Conservation (phyloP, 2,113 vertebrate genomes). For the Bujurquina vittata region DNA sequence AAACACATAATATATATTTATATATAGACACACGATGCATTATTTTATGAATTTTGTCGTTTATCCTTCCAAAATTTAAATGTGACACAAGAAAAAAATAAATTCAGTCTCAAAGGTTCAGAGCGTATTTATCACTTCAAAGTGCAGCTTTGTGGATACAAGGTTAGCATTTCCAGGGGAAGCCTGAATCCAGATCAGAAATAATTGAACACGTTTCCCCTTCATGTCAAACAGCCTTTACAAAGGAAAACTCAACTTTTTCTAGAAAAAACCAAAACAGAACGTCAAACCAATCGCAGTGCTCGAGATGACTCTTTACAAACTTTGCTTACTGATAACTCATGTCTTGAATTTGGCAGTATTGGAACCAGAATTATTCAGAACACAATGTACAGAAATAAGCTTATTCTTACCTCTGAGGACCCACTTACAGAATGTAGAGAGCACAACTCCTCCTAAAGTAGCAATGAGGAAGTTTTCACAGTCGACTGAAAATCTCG, state of each 20-base stretch:
- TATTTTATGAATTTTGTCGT: background rate
- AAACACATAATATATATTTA: background rate
- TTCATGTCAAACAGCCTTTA: background rate
- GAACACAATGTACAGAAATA: background rate
- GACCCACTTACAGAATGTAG: accelerated
- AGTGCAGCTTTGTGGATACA: background rate
- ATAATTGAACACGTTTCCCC: background rate
- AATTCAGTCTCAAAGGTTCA: no score
- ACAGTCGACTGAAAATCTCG: constrained; percentile 8
- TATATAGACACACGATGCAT: background rate
- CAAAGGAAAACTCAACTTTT: background rate
- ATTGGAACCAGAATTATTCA: background rate
- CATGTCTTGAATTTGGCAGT: background rate
- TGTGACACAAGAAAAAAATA: no score
- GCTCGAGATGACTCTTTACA: background rate
- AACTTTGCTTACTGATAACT: background rate
- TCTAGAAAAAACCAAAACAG: background rate
- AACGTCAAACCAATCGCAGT: background rate
- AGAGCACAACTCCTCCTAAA: background rate
- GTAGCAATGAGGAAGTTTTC: constrained; percentile 21
- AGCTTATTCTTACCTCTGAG: constrained; percentile 42
- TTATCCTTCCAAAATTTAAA: background rate
- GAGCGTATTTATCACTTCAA: no score
- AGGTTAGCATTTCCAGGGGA: background rate
- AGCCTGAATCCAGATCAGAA: background rate